Percentiles rank a stretch among this genome's conserved stretches.
phyloP scores from a whole-genome alignment of 2,888 invertebrate genomes.

The Arrhopalites spinosus region DNA sequence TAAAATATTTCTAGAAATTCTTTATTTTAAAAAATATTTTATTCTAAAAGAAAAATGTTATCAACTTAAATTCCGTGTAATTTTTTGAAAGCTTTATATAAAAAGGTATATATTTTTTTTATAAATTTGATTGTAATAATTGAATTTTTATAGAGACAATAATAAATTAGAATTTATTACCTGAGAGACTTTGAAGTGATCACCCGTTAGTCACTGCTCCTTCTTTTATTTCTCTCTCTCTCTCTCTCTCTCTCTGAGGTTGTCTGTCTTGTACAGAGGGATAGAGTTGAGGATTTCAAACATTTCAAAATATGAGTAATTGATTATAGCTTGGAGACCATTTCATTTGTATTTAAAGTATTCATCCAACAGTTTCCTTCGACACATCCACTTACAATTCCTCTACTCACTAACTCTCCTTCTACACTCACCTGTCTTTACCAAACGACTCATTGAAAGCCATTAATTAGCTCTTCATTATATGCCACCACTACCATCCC shows the following conservation, averaged over 20 bases:
- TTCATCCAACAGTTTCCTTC: constrained; percentile 20
- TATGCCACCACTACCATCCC: constrained; percentile 41
- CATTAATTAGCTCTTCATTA: constrained; percentile 51
- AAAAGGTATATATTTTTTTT: too few species aligned
- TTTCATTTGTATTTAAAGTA: not conserved
- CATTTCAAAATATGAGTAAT: constrained; percentile 51
- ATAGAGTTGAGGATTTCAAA: constrained; percentile 22
- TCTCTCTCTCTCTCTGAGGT: not conserved
- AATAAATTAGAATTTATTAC: too few species aligned
- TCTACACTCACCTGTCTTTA: constrained; percentile 29
- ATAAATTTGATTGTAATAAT: too few species aligned
- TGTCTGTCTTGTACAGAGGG: not conserved
- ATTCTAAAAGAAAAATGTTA: too few species aligned
- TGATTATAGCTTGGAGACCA: constrained; percentile 41
- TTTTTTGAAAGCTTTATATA: too few species aligned
- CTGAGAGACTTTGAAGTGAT: too few species aligned
- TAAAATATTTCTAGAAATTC: too few species aligned
- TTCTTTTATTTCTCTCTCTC: constrained; percentile 19
- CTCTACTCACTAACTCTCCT: not conserved
- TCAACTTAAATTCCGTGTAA: too few species aligned
- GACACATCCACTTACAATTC: constrained; percentile 26
- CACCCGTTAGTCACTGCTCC: too few species aligned
- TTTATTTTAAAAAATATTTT: too few species aligned
- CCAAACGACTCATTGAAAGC: constrained; percentile 44
- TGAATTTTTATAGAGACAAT: too few species aligned